phyloP scores from a whole-genome alignment of 92 coral and sea anemone genomes.

The Epizoanthus illoricatus region DNA sequence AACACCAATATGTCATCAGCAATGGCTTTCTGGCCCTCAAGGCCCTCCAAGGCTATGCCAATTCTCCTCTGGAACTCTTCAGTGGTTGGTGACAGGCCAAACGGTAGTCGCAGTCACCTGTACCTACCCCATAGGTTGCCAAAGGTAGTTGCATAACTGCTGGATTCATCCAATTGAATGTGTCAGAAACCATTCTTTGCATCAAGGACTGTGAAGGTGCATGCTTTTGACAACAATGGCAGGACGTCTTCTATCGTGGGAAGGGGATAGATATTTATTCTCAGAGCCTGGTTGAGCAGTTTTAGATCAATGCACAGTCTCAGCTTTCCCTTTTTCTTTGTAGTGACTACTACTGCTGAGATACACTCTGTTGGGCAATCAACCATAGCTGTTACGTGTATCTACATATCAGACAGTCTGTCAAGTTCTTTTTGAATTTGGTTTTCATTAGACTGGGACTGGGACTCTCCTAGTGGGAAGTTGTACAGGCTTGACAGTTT shows the following conservation, averaged over 20 bases:
- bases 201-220: conserved; percentile 29
- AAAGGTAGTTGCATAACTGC: conserved; percentile 41
- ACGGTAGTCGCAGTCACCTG: conserved; percentile 34
- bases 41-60: neutral
- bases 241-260: conserved; percentile 36
- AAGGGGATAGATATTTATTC: conserved; percentile 28
- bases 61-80: conserved; percentile 45
- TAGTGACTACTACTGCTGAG: conserved; percentile 2
- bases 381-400: neutral
- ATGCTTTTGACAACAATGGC: conserved; percentile 36
- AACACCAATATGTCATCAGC: conserved; percentile 39
- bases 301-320: conserved; percentile 35
- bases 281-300: conserved; percentile 39
- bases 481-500: conserved; percentile 30
- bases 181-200: conserved; percentile 45
- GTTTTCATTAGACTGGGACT: conserved; percentile 48
- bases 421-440: conserved; percentile 24
- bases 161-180: conserved; percentile 3
- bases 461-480: conserved; percentile 42
- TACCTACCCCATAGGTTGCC: conserved; percentile 34
- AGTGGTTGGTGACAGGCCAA: conserved; percentile 34
- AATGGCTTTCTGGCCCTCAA: conserved; percentile 34
- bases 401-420: neutral
- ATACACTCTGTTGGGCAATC: conserved; percentile 27
- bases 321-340: conserved; percentile 10